Conservation (phyloP, 2,888 invertebrate species). For the Mythimna pallens region DNA sequence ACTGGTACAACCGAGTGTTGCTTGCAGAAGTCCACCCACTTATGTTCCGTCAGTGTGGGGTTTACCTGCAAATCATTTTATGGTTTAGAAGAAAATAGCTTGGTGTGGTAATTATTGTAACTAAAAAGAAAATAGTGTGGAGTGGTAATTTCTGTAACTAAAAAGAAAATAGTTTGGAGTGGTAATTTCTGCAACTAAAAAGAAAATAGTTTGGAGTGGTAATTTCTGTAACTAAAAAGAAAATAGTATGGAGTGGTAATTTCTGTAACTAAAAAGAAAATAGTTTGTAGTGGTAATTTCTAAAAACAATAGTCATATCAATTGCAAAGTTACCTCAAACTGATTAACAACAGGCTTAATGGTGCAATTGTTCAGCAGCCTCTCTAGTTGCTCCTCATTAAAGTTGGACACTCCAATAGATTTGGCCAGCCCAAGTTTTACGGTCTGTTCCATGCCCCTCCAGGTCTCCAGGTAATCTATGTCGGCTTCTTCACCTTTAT, state of each 20-base stretch:
- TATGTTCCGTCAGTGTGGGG: slow-evolving; percentile 93
- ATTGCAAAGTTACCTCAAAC: slow-evolving; percentile 77
- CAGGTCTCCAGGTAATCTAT: slow-evolving; percentile 94
- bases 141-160: neutral
- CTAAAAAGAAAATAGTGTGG: neutral
- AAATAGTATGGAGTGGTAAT: neutral
- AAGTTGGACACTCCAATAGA: slow-evolving; percentile 96
- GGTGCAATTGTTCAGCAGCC: slow-evolving; percentile 89
- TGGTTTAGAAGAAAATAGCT: neutral
- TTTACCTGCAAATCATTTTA: slow-evolving; percentile 81
- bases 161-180: neutral
- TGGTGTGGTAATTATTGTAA: neutral
- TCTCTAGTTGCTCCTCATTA: slow-evolving; percentile 93
- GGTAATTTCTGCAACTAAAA: neutral
- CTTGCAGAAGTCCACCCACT: slow-evolving; percentile 93
- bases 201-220: too few relatives aligned
- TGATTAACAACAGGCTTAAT: slow-evolving; percentile 92
- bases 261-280: neutral
- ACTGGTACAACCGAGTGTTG: slow-evolving; percentile 91
- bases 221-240: too few relatives aligned
- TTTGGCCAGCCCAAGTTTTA: slow-evolving; percentile 91
- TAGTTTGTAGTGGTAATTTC: too few relatives aligned
- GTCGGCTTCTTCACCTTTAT: slow-evolving; percentile 85
- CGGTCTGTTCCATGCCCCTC: slow-evolving; percentile 94
- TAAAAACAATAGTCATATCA: too few relatives aligned